These are phyloP conservation scores for Archips xylosteana DNA, from an alignment of 2,888 invertebrate genomes.

Conservation along the genomic window DNA sequence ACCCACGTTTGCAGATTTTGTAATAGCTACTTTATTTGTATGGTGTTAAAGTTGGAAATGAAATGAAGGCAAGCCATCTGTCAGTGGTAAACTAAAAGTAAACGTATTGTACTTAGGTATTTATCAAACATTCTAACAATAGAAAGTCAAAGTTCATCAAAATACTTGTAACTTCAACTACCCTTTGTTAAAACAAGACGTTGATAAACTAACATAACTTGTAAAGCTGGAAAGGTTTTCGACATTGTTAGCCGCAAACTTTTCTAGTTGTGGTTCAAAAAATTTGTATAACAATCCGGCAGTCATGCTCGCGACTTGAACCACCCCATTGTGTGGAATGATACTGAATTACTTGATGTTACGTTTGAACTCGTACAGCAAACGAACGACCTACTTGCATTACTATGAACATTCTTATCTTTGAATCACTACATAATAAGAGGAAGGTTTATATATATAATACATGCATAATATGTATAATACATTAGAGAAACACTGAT, in stretches of 20 bases:
- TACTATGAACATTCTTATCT: not conserved
- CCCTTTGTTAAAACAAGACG: too few relatives aligned
- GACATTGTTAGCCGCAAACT: not conserved
- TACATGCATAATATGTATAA: too few relatives aligned
- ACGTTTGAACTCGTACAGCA: conserved; percentile 45
- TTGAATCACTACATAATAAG: too few relatives aligned
- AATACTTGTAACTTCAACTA: too few relatives aligned
- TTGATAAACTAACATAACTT: not conserved
- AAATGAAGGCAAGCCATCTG: too few relatives aligned
- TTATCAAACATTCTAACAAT: not conserved
- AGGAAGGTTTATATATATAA: too few relatives aligned
- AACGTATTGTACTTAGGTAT: too few relatives aligned
- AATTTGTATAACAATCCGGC: conserved; percentile 58
- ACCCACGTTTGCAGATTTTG: too few relatives aligned
- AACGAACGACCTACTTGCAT: not conserved
- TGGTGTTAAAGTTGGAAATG: too few relatives aligned
- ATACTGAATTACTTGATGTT: conserved; percentile 52
- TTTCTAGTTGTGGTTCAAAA: conserved; percentile 51
- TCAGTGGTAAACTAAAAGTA: too few relatives aligned
- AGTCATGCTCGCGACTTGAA: conserved; percentile 70
- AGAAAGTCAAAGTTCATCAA: not conserved
- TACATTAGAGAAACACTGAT: too few relatives aligned
- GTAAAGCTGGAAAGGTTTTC: not conserved
- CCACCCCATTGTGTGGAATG: conserved; percentile 59
- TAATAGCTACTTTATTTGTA: too few relatives aligned